Evolutionary conservation across 2,888 invertebrate genomes (phyloP).

Genomic region (Polyommatus iphigenia): DNA sequence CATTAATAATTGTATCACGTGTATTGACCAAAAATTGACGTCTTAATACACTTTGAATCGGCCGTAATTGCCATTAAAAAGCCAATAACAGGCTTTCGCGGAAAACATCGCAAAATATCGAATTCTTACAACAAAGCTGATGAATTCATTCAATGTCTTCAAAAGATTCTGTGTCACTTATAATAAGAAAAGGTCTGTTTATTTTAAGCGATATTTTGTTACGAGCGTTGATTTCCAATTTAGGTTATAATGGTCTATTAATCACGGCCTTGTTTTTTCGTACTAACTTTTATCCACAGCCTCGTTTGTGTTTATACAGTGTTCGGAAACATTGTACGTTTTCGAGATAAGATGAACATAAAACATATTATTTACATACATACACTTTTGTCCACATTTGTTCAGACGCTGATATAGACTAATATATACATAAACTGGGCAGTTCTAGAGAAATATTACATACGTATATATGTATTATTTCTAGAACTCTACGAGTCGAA

Average conservation of each 20-base stretch:
- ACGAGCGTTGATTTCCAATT: background rate
- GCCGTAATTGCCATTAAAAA: background rate
- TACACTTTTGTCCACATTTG: too few relatives aligned
- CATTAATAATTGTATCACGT: background rate
- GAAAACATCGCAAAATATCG: background rate
- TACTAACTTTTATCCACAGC: background rate
- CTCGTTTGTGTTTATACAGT: too few relatives aligned
- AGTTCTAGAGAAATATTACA: too few relatives aligned
- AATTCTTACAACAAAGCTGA: conserved; percentile 14
- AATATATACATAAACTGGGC: too few relatives aligned
- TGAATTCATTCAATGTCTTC: conserved; percentile 20
- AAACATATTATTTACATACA: too few relatives aligned
- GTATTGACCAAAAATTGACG: background rate
- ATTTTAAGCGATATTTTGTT: background rate
- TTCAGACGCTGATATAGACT: too few relatives aligned
- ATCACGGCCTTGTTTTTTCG: background rate
- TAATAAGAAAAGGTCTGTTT: background rate
- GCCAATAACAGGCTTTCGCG: background rate
- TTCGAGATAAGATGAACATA: too few relatives aligned
- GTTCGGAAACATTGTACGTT: too few relatives aligned
- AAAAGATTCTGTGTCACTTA: conserved; percentile 14
- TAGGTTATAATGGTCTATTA: background rate
- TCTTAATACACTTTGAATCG: background rate
- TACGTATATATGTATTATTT: too few relatives aligned
- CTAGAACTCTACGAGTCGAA: too few relatives aligned